These are phyloP conservation scores for Acanthaster planci DNA, from an alignment of 35 echinoderm and acorn worm species.

Conservation along the genomic window DNA sequence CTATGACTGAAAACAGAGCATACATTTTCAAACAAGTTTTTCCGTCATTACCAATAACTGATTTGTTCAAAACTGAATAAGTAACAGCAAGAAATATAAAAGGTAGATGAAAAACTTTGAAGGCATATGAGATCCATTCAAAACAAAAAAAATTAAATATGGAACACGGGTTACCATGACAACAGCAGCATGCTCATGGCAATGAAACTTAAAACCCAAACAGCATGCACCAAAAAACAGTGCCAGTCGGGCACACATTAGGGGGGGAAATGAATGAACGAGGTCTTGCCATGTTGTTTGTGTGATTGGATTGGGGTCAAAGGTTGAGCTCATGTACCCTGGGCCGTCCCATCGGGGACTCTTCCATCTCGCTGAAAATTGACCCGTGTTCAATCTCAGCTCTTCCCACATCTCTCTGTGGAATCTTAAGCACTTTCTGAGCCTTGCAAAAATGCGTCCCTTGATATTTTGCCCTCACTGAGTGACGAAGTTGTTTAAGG, in stretches of 20 bases:
- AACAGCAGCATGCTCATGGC: slow-evolving; percentile 17
- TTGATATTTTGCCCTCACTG: too few relatives aligned
- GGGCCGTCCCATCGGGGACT: background rate
- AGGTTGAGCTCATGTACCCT: background rate
- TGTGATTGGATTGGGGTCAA: background rate
- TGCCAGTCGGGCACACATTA: too few relatives aligned
- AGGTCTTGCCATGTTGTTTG: background rate
- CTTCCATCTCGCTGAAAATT: background rate
- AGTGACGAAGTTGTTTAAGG: too few relatives aligned
- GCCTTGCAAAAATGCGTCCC: too few relatives aligned
- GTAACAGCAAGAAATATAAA: background rate
- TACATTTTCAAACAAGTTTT: too few relatives aligned
- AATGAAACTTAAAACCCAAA: slow-evolving; percentile 7
- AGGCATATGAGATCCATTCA: background rate
- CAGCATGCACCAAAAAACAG: slow-evolving; percentile 3
- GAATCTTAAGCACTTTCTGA: too few relatives aligned
- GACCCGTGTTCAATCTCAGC: too few relatives aligned
- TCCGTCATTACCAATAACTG: too few relatives aligned
- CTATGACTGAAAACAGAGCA: too few relatives aligned
- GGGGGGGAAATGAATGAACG: too few relatives aligned
- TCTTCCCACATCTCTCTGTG: too few relatives aligned
- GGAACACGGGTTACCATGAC: slow-evolving; percentile 9
- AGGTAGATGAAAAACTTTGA: background rate
- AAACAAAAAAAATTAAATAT: background rate
- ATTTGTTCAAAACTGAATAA: too few relatives aligned